phyloP scores from a whole-genome alignment of 30 jellyfish, hydroid and myxozoan species.

The Mastigias papua region DNA sequence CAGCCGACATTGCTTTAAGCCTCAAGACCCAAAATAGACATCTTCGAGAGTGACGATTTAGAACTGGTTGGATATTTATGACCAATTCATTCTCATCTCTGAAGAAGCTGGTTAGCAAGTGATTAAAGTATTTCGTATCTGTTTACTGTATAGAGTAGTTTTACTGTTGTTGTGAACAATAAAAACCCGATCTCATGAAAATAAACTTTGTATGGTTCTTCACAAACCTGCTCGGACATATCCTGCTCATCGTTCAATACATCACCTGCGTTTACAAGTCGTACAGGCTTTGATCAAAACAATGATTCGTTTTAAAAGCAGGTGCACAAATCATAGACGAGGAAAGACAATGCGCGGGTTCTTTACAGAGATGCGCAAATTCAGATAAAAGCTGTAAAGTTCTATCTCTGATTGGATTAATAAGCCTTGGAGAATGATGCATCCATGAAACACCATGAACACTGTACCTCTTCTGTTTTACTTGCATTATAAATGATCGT shows the following conservation, averaged over 20 bases:
- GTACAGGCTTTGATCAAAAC: neutral
- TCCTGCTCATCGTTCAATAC: neutral
- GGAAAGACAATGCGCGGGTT: neutral
- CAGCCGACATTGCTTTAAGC: neutral
- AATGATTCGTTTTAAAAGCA: neutral
- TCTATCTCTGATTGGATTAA: too few relatives aligned
- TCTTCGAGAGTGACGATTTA: neutral
- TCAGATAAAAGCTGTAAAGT: too few relatives aligned
- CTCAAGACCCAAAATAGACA: slow-evolving; percentile 6
- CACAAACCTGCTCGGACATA: neutral
- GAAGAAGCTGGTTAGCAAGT: neutral
- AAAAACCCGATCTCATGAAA: neutral
- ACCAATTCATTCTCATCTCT: neutral
- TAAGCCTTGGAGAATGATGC: too few relatives aligned
- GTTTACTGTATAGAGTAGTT: neutral
- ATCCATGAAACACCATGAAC: too few relatives aligned
- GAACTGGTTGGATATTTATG: neutral
- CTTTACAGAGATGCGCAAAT: too few relatives aligned
- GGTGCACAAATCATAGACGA: slow-evolving; percentile 2
- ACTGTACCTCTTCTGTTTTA: too few relatives aligned
- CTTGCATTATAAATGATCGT: too few relatives aligned
- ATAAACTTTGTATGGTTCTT: neutral
- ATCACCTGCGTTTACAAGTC: slow-evolving; percentile 12
- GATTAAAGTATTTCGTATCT: neutral
- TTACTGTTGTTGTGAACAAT: neutral